Evolutionary conservation across 2,797 vertebrate species (phyloP).

Genomic region (Sus cebifrons): DNA sequence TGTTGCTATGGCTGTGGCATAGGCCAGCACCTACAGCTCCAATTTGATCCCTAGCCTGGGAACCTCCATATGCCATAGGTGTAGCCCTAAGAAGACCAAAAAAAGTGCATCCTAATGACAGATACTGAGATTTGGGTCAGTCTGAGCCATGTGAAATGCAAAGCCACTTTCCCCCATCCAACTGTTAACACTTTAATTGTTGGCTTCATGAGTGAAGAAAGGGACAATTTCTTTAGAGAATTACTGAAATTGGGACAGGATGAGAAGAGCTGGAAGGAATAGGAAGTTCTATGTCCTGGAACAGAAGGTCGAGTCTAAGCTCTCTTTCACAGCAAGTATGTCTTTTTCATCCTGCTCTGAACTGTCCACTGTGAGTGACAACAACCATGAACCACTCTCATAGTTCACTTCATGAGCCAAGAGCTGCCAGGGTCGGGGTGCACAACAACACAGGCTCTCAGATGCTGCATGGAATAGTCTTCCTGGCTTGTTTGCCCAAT

Average conservation of each 20-base stretch:
- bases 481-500: not conserved
- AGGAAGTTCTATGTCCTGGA: not conserved
- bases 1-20: too few species aligned
- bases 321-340: not conserved
- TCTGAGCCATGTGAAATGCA: not conserved
- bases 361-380: not conserved
- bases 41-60: too few species aligned
- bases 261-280: not conserved
- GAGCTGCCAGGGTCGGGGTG: not conserved
- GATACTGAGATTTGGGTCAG: not conserved
- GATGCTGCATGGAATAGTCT: not conserved
- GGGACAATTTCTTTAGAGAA: not conserved
- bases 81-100: too few species aligned
- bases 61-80: too few species aligned
- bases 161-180: not conserved
- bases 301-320: not conserved
- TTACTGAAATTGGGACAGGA: not conserved
- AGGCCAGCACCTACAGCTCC: too few species aligned
- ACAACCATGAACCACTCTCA: too few species aligned
- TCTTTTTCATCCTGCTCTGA: not conserved
- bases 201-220: not conserved
- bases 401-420: not conserved
- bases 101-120: not conserved
- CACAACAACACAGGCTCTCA: accelerated
- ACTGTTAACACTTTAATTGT: not conserved